Conservation (phyloP, 2,113 vertebrate species). For the Gallinago media region DNA sequence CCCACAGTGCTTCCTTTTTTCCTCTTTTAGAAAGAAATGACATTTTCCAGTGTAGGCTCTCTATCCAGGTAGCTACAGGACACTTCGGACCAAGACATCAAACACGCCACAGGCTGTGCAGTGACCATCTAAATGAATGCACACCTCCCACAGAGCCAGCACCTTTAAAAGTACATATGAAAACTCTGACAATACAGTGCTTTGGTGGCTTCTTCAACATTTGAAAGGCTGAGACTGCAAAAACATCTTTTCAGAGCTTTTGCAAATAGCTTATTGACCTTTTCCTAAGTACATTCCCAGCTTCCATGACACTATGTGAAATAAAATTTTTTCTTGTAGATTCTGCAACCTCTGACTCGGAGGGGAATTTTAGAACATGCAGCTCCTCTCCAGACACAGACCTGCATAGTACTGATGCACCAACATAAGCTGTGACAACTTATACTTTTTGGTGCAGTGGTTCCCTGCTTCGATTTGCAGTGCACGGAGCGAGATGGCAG, state of each 20-base stretch:
- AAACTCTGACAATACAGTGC: background rate
- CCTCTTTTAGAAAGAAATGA: background rate
- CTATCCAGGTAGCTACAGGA: background rate
- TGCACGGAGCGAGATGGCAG: background rate
- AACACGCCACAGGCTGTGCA: background rate
- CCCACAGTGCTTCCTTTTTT: background rate
- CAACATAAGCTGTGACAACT: background rate
- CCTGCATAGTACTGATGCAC: fast-evolving
- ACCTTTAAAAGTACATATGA: background rate
- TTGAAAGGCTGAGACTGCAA: background rate
- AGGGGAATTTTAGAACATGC: fast-evolving
- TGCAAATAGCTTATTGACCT: background rate
- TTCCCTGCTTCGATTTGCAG: background rate
- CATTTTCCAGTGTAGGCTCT: background rate
- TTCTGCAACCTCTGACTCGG: background rate
- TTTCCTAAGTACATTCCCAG: background rate
- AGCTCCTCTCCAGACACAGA: fast-evolving
- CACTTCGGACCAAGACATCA: background rate
- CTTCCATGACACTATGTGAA: background rate
- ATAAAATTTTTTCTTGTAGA: background rate
- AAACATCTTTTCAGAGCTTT: background rate
- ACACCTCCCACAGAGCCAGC: background rate
- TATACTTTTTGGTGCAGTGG: background rate
- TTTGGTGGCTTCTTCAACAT: background rate
- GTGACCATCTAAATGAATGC: background rate